Evolutionary conservation across 2,113 vertebrate genomes (phyloP).

Genomic region (Trogon melanurus): DNA sequence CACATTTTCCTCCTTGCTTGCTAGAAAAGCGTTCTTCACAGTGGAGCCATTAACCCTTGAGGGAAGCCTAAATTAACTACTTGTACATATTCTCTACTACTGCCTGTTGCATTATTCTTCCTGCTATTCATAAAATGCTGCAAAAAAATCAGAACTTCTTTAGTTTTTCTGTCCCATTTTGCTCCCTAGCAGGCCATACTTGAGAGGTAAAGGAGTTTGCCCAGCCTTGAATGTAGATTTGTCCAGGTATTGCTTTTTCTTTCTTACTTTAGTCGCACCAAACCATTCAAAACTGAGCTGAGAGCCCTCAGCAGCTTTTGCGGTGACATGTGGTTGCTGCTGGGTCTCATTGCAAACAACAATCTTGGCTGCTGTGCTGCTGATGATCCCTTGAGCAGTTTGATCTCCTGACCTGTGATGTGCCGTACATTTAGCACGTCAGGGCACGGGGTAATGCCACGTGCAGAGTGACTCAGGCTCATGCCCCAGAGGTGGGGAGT

Average conservation of each 20-base stretch:
- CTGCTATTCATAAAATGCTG: neutral
- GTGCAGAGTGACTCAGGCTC: neutral
- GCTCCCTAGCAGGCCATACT: neutral
- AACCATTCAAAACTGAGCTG: neutral
- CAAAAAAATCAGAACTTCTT: neutral
- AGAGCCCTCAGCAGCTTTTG: neutral
- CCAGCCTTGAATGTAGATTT: neutral
- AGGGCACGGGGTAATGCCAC: neutral
- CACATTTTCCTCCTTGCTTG: neutral
- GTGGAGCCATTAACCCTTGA: neutral
- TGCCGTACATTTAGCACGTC: neutral
- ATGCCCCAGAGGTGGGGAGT: neutral
- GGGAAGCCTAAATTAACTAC: neutral
- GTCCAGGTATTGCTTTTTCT: neutral
- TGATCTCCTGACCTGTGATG: neutral
- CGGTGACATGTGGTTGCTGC: neutral
- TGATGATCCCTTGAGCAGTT: neutral
- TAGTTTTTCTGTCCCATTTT: neutral
- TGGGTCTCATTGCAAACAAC: neutral
- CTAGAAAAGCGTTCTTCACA: neutral
- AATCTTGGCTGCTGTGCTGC: neutral
- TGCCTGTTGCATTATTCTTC: neutral
- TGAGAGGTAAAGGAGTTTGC: neutral
- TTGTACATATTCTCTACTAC: neutral
- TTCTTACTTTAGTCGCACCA: neutral